A percentile compares a stretch with the other conserved stretches of the same genome.
Evolutionary conservation across 1,140 invertebrate species (phyloP).

Genomic region (Atopsyche davidsoni): DNA sequence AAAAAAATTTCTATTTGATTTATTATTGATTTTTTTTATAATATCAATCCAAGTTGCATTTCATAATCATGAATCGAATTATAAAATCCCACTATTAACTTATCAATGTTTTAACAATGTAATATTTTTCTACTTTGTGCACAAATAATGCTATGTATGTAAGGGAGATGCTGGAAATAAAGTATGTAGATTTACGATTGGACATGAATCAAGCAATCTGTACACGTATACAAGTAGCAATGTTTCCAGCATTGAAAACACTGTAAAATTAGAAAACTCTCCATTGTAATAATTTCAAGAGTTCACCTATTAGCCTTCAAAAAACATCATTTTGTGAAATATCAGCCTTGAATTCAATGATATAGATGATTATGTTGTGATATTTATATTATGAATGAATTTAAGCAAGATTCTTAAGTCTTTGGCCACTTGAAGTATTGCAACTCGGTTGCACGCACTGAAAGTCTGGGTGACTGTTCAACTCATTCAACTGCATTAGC

Average conservation of each 20-base stretch:
- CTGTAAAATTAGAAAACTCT: not conserved
- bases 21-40: constrained; percentile 1
- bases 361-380: constrained; percentile 28
- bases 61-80: constrained; percentile 2
- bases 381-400: constrained; percentile 25
- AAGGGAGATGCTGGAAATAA: not conserved
- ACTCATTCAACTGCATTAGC: no score
- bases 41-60: constrained; percentile 1
- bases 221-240: no score
- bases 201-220: no score
- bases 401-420: constrained; percentile 14
- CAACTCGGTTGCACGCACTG: no score
- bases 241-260: constrained; percentile 1
- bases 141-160: constrained; percentile 9
- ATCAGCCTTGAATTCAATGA: constrained; percentile 31
- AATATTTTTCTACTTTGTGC: constrained; percentile 22
- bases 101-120: constrained; percentile 14
- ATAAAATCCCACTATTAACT: constrained; percentile 3
- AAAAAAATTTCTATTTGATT: no score
- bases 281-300: not conserved
- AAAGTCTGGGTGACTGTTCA: no score
- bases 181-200: not conserved
- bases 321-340: constrained; percentile 16
- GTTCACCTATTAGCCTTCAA: constrained; percentile 24
- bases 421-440: not conserved